Evolutionary conservation across 2,888 invertebrate genomes (phyloP).

Genomic region (Campoplex nolae): DNA sequence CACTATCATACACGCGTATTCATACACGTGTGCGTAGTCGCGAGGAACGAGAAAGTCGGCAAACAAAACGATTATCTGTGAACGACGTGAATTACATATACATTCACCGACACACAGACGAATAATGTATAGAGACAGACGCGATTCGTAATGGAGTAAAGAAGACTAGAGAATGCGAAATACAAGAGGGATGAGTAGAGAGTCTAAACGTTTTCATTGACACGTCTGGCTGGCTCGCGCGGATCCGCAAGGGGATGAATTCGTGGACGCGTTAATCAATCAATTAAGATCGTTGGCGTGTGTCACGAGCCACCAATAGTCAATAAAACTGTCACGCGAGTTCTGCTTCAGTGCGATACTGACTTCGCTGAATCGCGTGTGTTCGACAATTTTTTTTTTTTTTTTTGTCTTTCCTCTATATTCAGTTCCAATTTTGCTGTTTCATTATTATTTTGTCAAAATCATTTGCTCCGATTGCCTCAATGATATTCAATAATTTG

Average conservation of each 20-base stretch:
- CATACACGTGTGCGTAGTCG: neutral
- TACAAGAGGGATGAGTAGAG: neutral
- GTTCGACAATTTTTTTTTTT: neutral
- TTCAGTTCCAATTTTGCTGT: neutral
- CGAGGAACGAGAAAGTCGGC: constrained; percentile 19
- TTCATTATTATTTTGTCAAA: neutral
- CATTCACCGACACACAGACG: neutral
- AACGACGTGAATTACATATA: constrained; percentile 11
- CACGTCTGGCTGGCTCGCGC: neutral
- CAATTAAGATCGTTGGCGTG: constrained; percentile 57
- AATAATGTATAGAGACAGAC: neutral
- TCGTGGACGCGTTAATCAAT: constrained; percentile 54
- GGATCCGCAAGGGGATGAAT: neutral
- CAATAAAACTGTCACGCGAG: constrained; percentile 56
- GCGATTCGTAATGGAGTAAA: constrained; percentile 26
- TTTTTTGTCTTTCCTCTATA: neutral
- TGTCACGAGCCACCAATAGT: constrained; percentile 26
- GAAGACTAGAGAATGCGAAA: constrained; percentile 10
- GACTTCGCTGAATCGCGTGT: constrained; percentile 28
- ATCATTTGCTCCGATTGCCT: neutral
- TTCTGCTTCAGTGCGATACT: constrained; percentile 25
- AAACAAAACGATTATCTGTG: constrained; percentile 61
- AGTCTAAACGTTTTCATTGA: constrained; percentile 34
- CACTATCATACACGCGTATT: neutral
- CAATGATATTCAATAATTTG: neutral